Evolutionary conservation across 2,797 vertebrate species (phyloP).

Genomic region (Spondyliosoma cantharus): DNA sequence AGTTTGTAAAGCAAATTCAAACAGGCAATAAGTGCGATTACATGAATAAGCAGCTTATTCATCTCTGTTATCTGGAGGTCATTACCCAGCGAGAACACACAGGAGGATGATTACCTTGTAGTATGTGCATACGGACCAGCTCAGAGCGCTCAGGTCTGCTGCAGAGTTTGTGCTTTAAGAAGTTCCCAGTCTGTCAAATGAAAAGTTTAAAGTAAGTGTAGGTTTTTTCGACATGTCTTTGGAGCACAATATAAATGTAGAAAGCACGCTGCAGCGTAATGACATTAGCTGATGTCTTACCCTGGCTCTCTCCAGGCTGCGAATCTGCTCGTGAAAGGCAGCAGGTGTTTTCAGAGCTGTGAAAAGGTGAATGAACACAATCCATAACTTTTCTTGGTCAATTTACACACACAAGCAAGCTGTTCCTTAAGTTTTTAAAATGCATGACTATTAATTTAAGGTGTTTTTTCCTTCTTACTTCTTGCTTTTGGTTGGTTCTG

Average conservation of each 20-base stretch:
- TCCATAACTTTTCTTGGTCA: background rate
- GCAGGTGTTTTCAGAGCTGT: constrained; percentile 96
- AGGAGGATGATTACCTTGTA: constrained; percentile 87
- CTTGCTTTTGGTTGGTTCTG: constrained; percentile 1
- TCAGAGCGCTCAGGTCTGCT: constrained; percentile 93
- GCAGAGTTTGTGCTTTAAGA: constrained; percentile 97
- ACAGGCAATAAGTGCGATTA: constrained; percentile 20
- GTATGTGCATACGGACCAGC: constrained; percentile 97
- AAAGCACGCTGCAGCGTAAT: background rate
- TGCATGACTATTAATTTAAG: background rate
- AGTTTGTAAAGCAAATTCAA: constrained; percentile 49
- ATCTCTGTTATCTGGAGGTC: constrained; percentile 27
- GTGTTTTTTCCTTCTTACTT: background rate
- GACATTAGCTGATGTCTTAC: constrained; percentile 80
- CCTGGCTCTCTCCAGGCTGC: constrained; percentile 96
- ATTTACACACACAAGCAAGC: background rate
- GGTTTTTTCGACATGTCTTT: background rate
- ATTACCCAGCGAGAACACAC: constrained; percentile 13
- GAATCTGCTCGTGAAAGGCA: constrained; percentile 96
- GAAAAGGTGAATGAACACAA: constrained; percentile 44
- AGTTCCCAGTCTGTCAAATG: constrained; percentile 91
- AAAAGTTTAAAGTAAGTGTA: background rate
- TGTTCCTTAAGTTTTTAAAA: background rate
- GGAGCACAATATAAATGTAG: background rate
- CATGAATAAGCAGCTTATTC: constrained; percentile 46